Conservation (phyloP, 64 coral and sea anemone genomes). For the Actinia equina region DNA sequence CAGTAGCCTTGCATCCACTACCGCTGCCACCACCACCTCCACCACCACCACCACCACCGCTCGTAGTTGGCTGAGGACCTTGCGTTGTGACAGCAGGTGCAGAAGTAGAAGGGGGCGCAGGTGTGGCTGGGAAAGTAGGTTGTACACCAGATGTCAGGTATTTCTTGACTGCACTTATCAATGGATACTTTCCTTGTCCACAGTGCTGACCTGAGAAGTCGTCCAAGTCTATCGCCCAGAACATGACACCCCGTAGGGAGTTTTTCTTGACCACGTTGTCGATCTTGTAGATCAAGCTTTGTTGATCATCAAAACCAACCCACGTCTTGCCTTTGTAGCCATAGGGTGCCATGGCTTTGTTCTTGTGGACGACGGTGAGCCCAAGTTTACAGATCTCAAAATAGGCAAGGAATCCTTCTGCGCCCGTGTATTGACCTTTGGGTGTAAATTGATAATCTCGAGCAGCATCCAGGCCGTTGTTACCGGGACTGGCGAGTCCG, state of each 20-base stretch:
- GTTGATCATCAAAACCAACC: slow-evolving; percentile 52
- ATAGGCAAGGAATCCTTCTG: slow-evolving; percentile 59
- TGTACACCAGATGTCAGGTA: slow-evolving; percentile 42
- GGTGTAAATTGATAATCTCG: slow-evolving; percentile 44
- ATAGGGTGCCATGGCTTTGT: slow-evolving; percentile 61
- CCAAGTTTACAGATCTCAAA: slow-evolving; percentile 63
- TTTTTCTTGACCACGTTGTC: slow-evolving; percentile 54
- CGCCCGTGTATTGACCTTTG: slow-evolving; percentile 53
- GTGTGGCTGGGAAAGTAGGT: slow-evolving; percentile 38
- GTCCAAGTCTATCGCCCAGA: slow-evolving; percentile 66
- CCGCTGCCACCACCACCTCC: background rate
- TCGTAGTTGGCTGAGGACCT: background rate
- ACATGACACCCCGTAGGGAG: slow-evolving; percentile 57
- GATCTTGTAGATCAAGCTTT: slow-evolving; percentile 62
- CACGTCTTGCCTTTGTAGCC: slow-evolving; percentile 57
- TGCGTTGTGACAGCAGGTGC: background rate
- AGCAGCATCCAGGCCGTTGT: slow-evolving; percentile 36
- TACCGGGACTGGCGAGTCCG: slow-evolving; percentile 16
- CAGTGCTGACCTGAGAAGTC: slow-evolving; percentile 61
- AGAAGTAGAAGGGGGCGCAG: slow-evolving; percentile 1
- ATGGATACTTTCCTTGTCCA: slow-evolving; percentile 64
- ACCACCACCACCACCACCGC: background rate
- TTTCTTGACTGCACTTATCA: slow-evolving; percentile 64
- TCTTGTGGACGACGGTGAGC: slow-evolving; percentile 38
- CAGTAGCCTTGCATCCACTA: slow-evolving; percentile 46